Evolutionary conservation across 2,797 vertebrate species (phyloP), one percentile per base, ranked within the genome.

Genomic region (Cichlasoma orientale): DNA sequence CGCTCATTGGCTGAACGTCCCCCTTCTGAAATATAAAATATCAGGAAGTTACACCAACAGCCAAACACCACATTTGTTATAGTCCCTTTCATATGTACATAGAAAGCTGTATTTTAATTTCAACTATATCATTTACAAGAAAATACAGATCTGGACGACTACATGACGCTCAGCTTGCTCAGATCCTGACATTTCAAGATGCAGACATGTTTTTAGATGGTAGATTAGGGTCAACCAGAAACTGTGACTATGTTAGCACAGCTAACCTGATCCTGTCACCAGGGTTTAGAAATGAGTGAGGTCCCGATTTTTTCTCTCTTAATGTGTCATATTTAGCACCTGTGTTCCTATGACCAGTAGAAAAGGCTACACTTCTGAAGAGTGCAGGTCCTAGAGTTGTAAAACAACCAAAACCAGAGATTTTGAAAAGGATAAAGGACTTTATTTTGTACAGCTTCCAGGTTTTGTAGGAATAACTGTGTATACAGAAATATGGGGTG

Each of bases 1-100:
- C 98, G 1, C 96, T 96, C 77, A 99, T 80, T 7, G 97, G 96
- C 2, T 93, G 94, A 68, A 97, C 3, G 19, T 96, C 77, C 1
- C 98, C 98, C 69, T 94, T 92, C 98, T 99, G 79, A 9, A 19
- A 72, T 38, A 2, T 7, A 41, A 77, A 18, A 16, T 4, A 57
- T 2, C 5, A 27, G 5, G 73, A 14, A 38, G 31, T 33, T 33
- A 53, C 27, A 29, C 12, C 25, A 16, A 16, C 14, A 47, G 44
- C 44, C 13, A 44, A 44, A 16, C 59, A 63, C 9, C 0, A 19
- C 16, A 47, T 3, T 19, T 29, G 9, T 66, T 66, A 7, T 16
- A 1, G 2, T 27, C 9, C 27, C 8, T 66, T 66, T 44, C 44
- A 25, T 10, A 63, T 63, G 41, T 63, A 44, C 58, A 63, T 9